Evolutionary conservation across 1,140 invertebrate species (phyloP).

Genomic region (Drosophila orena): DNA sequence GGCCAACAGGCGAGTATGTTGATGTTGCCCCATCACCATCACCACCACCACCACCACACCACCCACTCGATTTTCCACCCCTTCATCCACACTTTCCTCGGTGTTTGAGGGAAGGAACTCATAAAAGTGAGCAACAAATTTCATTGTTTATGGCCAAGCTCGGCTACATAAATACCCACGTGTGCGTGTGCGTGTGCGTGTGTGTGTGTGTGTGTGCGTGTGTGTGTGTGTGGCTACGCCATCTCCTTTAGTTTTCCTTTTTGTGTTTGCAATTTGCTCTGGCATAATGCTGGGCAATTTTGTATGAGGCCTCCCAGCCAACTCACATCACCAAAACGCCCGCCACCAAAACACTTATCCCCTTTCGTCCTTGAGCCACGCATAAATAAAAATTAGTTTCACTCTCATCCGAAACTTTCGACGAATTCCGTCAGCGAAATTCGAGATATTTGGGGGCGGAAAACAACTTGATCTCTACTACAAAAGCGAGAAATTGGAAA

Average conservation of each 20-base stretch:
- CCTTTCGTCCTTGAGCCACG: slow-evolving; percentile 3
- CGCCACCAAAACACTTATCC: slow-evolving; percentile 16
- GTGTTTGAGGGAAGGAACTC: slow-evolving; percentile 67
- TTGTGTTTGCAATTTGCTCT: slow-evolving; percentile 45
- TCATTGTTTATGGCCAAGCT: slow-evolving; percentile 71
- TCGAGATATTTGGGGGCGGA: background rate
- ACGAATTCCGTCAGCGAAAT: slow-evolving; percentile 19
- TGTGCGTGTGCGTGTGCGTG: slow-evolving; percentile 1
- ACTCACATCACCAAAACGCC: no score
- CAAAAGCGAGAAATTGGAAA: no score
- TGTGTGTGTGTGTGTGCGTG: slow-evolving; percentile 4
- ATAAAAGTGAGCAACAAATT: slow-evolving; percentile 84
- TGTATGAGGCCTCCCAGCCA: slow-evolving; percentile 26
- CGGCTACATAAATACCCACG: background rate
- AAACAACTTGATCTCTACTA: background rate
- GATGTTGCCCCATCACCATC: slow-evolving; percentile 28
- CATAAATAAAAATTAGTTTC: slow-evolving; percentile 69
- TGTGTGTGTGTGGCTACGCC: slow-evolving; percentile 2
- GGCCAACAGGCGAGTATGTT: slow-evolving; percentile 55
- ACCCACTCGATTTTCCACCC: background rate
- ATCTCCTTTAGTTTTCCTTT: slow-evolving; percentile 13
- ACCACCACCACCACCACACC: no score
- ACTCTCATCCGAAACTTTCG: slow-evolving; percentile 43
- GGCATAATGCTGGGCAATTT: slow-evolving; percentile 58
- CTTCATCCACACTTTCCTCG: slow-evolving; percentile 1